These are phyloP conservation scores for Actinia tenebrosa DNA, from an alignment of 64 coral and sea anemone species.

Conservation along the genomic window DNA sequence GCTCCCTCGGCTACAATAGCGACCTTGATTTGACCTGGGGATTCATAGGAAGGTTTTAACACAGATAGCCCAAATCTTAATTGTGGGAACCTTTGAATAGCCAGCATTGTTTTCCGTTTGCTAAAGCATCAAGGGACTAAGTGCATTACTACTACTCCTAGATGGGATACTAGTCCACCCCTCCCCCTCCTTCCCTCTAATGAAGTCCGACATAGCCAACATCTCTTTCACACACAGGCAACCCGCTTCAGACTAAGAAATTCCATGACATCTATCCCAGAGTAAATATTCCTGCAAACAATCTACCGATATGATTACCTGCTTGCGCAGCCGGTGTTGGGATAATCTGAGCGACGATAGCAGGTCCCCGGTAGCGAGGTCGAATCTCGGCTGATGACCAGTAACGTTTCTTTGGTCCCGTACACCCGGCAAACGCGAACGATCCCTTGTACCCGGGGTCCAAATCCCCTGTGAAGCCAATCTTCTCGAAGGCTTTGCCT, in stretches of 20 bases:
- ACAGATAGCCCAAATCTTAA: not conserved
- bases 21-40: conserved; percentile 79
- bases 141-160: too few relatives aligned
- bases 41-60: not conserved
- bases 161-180: too few relatives aligned
- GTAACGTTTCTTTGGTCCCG: conserved; percentile 54
- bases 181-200: too few relatives aligned
- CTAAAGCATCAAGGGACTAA: too few relatives aligned
- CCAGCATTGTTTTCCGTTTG: too few relatives aligned
- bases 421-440: conserved; percentile 85
- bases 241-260: too few relatives aligned
- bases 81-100: too few relatives aligned
- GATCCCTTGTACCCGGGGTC: conserved; percentile 63
- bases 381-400: conserved; percentile 79
- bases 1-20: conserved; percentile 73
- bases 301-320: conserved; percentile 30
- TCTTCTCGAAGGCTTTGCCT: conserved; percentile 61
- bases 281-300: too few relatives aligned
- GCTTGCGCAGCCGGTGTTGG: conserved; percentile 87
- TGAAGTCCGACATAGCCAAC: too few relatives aligned
- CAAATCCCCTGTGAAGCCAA: conserved; percentile 70
- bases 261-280: too few relatives aligned
- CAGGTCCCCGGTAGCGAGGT: conserved; percentile 74
- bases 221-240: too few relatives aligned
- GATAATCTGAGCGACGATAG: conserved; percentile 82